phyloP scores from a whole-genome alignment of 30 jellyfish, hydroid and myxozoan species.

The Mastigias papua region DNA sequence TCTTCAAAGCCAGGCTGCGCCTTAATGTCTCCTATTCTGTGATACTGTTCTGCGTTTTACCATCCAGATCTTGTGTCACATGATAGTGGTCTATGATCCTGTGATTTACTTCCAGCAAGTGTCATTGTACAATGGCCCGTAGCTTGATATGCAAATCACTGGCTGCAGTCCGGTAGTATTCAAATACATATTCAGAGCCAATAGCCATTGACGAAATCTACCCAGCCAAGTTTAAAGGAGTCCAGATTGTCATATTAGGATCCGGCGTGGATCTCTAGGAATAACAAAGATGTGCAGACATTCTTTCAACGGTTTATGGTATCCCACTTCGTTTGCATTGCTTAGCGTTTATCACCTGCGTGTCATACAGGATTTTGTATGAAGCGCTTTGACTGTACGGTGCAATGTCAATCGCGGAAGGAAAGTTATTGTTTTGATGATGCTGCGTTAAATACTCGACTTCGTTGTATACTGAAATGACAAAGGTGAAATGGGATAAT shows the following conservation, averaged over 20 bases:
- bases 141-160: slow-evolving; percentile 15
- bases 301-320: background rate
- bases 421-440: background rate
- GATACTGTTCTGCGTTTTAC: background rate
- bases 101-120: slow-evolving; percentile 14
- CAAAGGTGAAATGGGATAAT: background rate
- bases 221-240: slow-evolving; percentile 68
- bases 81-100: slow-evolving; percentile 9
- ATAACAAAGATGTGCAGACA: slow-evolving; percentile 23
- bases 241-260: slow-evolving; percentile 10
- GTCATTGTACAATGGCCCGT: slow-evolving; percentile 28
- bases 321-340: background rate
- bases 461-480: background rate
- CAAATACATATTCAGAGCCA: too few relatives aligned
- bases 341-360: slow-evolving; percentile 19
- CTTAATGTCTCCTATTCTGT: background rate
- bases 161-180: slow-evolving; percentile 18
- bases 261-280: slow-evolving; percentile 13
- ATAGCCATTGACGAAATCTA: too few relatives aligned
- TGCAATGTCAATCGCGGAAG: slow-evolving; percentile 10
- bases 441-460: background rate
- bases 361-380: background rate
- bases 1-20: too few relatives aligned
- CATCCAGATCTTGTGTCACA: slow-evolving; percentile 11
- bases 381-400: background rate